phyloP scores from a whole-genome alignment of 2,888 invertebrate species.

The Osmoderma eremita region DNA sequence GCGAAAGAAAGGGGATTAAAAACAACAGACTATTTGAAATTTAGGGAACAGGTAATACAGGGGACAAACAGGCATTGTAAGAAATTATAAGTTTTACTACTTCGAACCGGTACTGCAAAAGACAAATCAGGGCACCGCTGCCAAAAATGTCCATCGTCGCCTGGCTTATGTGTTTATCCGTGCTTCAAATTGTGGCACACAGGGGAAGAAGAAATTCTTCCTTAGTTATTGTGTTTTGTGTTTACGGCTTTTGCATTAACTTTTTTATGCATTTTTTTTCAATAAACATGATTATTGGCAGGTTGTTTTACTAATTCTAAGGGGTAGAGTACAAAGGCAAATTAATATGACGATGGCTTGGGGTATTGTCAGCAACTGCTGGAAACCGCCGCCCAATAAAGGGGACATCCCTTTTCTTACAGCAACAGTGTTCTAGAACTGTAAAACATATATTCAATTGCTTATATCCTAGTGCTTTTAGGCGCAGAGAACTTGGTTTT shows the following conservation, averaged over 20 bases:
- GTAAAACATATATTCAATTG: too few species aligned
- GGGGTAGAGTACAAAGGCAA: too few species aligned
- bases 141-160: neutral
- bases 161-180: conserved; percentile 1
- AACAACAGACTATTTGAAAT: neutral
- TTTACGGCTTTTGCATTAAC: neutral
- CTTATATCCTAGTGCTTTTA: too few species aligned
- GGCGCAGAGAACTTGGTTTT: too few species aligned
- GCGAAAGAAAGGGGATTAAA: neutral
- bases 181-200: conserved; percentile 1
- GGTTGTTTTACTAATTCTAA: neutral
- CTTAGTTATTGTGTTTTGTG: conserved; percentile 9
- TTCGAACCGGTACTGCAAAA: neutral
- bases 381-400: too few species aligned
- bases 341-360: too few species aligned
- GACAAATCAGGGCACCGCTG: neutral
- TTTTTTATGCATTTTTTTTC: neutral
- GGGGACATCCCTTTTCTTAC: too few species aligned
- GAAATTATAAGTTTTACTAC: neutral
- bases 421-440: too few species aligned
- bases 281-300: conserved; percentile 8
- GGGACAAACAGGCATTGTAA: neutral
- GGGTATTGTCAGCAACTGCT: too few species aligned
- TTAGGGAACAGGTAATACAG: conserved; percentile 2
- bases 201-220: neutral